Percentiles rank a stretch among this genome's conserved stretches.
Evolutionary conservation across 1,140 invertebrate genomes (phyloP).

Genomic region (Macrosteles quadrilineatus): DNA sequence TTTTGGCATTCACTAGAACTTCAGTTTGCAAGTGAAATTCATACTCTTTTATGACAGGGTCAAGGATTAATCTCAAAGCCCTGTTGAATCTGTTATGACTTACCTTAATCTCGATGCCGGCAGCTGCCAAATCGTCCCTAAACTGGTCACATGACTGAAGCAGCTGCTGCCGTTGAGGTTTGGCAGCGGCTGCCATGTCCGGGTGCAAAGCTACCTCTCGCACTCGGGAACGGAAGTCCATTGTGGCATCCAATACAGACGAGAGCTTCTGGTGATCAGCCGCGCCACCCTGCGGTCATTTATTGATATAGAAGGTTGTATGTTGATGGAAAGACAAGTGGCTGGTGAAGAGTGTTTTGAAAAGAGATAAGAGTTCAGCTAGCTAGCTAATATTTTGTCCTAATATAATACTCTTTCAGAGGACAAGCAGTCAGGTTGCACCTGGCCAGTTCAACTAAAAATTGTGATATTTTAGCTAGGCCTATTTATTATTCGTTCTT

Average conservation of each 20-base stretch:
- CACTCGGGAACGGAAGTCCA: slow-evolving; percentile 61
- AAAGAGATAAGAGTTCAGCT: too few species aligned
- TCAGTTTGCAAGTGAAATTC: too few species aligned
- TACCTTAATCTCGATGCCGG: slow-evolving; percentile 25
- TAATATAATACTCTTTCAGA: not conserved
- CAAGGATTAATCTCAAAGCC: too few species aligned
- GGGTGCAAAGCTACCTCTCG: slow-evolving; percentile 55
- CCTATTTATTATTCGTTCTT: too few species aligned
- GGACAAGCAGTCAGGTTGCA: too few species aligned
- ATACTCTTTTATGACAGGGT: too few species aligned
- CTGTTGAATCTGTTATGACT: not conserved
- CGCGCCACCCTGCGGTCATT: not conserved
- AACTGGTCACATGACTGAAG: slow-evolving; percentile 70
- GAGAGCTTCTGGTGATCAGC: not conserved
- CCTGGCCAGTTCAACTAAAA: not conserved
- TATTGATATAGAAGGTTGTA: not conserved
- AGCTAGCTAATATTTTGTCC: not conserved
- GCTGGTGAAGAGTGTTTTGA: not conserved
- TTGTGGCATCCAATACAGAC: slow-evolving; percentile 58
- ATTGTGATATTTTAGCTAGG: not conserved
- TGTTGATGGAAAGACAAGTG: not conserved
- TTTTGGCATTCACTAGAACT: too few species aligned
- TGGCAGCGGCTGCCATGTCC: slow-evolving; percentile 50
- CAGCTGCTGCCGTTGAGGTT: slow-evolving; percentile 53
- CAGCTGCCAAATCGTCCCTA: slow-evolving; percentile 58